Evolutionary conservation across 2,888 invertebrate genomes (phyloP).

Genomic region (Drosophila picticornis): DNA sequence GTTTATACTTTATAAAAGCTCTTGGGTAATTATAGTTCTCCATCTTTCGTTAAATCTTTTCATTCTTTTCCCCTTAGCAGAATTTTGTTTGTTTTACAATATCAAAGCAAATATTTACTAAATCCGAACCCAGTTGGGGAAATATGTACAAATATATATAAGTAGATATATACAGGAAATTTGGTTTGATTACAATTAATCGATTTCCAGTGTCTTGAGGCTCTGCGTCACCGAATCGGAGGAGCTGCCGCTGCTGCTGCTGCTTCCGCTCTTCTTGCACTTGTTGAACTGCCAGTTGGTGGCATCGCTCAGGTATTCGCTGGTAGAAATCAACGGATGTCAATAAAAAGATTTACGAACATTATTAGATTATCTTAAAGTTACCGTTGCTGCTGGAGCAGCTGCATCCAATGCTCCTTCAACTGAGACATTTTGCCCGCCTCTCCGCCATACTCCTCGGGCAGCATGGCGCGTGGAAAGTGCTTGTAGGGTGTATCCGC

Average conservation of each 20-base stretch:
- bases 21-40: background rate
- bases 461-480: slow-evolving; percentile 88
- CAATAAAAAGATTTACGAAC: background rate
- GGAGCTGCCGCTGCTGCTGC: slow-evolving; percentile 2
- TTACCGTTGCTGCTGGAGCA: slow-evolving; percentile 88
- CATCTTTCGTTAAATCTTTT: background rate
- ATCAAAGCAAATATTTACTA: slow-evolving; percentile 26
- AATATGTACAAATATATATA: slow-evolving; percentile 7
- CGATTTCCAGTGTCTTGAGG: slow-evolving; percentile 74
- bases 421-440: slow-evolving; percentile 88
- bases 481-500: slow-evolving; percentile 88
- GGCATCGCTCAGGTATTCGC: slow-evolving; percentile 88
- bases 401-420: slow-evolving; percentile 88
- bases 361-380: slow-evolving; percentile 65
- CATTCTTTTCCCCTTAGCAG: no score
- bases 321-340: slow-evolving; percentile 52
- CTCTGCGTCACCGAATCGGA: slow-evolving; percentile 42
- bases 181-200: slow-evolving; percentile 44
- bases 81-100: slow-evolving; percentile 20
- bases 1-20: no score
- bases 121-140: slow-evolving; percentile 40
- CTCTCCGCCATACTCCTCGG: slow-evolving; percentile 89
- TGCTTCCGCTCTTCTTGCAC: slow-evolving; percentile 51
- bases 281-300: slow-evolving; percentile 86
- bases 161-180: slow-evolving; percentile 4